Conservation (phyloP, 2,113 vertebrate genomes). For the Bagarius yarrelli region DNA sequence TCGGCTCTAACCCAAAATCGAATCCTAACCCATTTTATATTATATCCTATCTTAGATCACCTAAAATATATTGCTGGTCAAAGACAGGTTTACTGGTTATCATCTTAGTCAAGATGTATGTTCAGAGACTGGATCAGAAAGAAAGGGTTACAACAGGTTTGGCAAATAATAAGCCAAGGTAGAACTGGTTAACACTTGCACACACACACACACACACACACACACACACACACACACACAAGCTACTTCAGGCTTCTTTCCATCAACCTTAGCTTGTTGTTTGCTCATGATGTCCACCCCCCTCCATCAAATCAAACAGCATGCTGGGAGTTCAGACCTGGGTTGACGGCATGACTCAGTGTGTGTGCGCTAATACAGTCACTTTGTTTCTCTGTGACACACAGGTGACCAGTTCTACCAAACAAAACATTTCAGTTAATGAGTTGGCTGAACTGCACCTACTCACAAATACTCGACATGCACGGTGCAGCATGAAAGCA, state of each 20-base stretch:
- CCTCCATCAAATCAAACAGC: slow-evolving; percentile 28
- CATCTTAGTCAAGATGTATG: not conserved
- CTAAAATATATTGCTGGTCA: too few relatives aligned
- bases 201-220: not conserved
- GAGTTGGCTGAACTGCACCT: not conserved
- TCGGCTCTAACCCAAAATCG: too few relatives aligned
- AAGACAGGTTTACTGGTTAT: not conserved
- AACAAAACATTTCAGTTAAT: not conserved
- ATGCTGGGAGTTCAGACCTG: not conserved
- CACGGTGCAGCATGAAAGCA: not conserved
- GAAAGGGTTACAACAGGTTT: not conserved
- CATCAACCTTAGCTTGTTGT: slow-evolving; percentile 34
- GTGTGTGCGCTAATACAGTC: slow-evolving; percentile 37
- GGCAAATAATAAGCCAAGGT: not conserved
- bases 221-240: not conserved
- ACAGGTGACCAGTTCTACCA: not conserved
- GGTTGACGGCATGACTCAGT: slow-evolving; percentile 26
- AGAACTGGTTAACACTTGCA: not conserved
- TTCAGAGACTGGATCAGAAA: not conserved
- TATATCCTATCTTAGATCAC: too few relatives aligned
- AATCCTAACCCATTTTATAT: too few relatives aligned
- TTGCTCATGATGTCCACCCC: slow-evolving; percentile 31
- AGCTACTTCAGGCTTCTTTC: slow-evolving; percentile 1
- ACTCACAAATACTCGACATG: not conserved
- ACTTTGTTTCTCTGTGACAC: not conserved